Evolutionary conservation across 2,888 invertebrate species (phyloP), one percentile per base, ranked within the genome.

Genomic region (Eledone cirrhosa): DNA sequence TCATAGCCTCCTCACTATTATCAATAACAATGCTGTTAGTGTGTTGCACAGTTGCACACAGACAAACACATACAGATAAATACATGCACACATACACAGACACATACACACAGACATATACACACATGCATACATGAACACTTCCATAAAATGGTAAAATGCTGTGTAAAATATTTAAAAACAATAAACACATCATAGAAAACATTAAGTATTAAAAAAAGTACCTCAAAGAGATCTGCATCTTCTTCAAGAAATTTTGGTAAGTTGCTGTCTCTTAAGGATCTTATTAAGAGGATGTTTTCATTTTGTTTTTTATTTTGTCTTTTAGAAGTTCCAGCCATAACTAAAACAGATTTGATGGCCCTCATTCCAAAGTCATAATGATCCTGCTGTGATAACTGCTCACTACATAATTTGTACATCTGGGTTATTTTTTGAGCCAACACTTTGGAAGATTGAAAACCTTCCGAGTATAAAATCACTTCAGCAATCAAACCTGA

Each of bases 361-460:
- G 91, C 91, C 77, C 91, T 84, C 96, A 97, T 97, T 59, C 91
- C 91, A 87, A 96, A 97, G 90, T 97, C 97, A 87, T 97, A 97
- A 87, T 97, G 97, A 88, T 96, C 91, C 84, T 97, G 97, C 85
- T 96, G 96, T 0, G 96, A 96, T 1, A 97, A 92, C 89, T 97
- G 97, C 88, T 97, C 97, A 85, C 95, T 96, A 86, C 96, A 96
- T 8, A 97, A 91, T 86, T 96, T 96, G 91, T 97, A 97, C 95
- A 97, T 95, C 90, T 96, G 94, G 0, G 95, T 95, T 96, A 97
- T 96, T 91, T 97, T 97, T 87, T 95, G 94, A 0, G 97, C 95
- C n/a, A 97, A 92, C 4, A 93, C 93, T 89, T 94, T 96, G 0
- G 96, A 96, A 0, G 95, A 95, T 89, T 96, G 96, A 87, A 97